Evolutionary conservation across 2,888 invertebrate genomes (phyloP).

Genomic region (Lypha dubia): DNA sequence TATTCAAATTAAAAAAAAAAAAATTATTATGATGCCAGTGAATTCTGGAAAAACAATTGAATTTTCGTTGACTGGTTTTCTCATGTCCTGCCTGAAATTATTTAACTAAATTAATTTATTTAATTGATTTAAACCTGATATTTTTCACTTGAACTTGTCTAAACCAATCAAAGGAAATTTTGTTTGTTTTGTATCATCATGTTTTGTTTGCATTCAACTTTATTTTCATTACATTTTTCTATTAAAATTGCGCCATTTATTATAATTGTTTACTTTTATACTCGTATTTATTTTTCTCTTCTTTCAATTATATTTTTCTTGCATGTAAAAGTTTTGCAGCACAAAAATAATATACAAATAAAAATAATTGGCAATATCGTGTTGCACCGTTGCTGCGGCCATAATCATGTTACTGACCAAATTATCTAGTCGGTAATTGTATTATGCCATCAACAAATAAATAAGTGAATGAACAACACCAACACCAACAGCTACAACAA

Average conservation of each 20-base stretch:
- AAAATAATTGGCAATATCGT: conserved; percentile 45
- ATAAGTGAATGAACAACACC: conserved; percentile 41
- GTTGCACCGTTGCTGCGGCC: conserved; percentile 55
- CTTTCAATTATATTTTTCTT: conserved; percentile 42
- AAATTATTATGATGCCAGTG: no score
- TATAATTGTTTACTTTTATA: conserved; percentile 64
- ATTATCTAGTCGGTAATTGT: conserved; percentile 71
- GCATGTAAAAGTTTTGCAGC: conserved; percentile 51
- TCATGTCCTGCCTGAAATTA: background rate
- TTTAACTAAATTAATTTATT: conserved; percentile 13
- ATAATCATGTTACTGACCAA: conserved; percentile 70
- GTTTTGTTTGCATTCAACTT: background rate
- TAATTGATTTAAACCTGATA: conserved; percentile 33
- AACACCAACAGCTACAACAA: conserved; percentile 1
- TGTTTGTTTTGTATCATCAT: conserved; percentile 14
- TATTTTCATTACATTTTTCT: conserved; percentile 1
- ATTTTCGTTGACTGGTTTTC: background rate
- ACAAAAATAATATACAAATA: background rate
- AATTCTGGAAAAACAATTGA: background rate
- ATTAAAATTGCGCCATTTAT: conserved; percentile 36
- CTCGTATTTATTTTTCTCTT: conserved; percentile 39
- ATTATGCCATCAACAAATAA: conserved; percentile 70
- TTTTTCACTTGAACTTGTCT: background rate
- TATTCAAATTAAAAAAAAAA: no score
- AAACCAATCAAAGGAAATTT: conserved; percentile 16